Evolutionary conservation across 2,888 invertebrate species (phyloP).

Genomic region (Euplexia lucipara): DNA sequence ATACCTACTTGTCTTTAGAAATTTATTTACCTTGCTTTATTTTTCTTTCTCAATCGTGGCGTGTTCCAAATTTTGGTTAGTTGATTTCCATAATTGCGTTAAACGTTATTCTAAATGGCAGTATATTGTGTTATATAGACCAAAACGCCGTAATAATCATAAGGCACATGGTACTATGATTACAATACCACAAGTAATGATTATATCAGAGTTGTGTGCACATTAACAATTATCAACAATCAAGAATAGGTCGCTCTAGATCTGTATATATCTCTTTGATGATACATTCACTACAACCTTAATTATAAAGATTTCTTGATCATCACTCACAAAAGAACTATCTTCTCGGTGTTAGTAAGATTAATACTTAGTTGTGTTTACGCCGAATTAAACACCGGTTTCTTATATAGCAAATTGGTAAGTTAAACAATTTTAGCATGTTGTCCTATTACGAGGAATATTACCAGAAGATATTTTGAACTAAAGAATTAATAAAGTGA

Average conservation of each 20-base stretch:
- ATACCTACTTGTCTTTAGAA: constrained; percentile 6
- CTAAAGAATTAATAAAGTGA: too few relatives aligned
- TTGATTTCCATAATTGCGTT: constrained; percentile 21
- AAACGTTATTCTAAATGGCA: not conserved
- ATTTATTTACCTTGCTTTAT: constrained; percentile 8
- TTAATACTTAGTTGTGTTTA: too few relatives aligned
- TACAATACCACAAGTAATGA: constrained; percentile 20
- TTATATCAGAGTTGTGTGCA: constrained; percentile 13
- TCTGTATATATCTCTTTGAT: too few relatives aligned
- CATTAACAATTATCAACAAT: constrained; percentile 15
- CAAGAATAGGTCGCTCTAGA: not conserved
- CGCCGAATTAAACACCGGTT: too few relatives aligned
- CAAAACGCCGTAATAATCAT: constrained; percentile 25
- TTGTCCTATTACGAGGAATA: too few relatives aligned
- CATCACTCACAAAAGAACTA: too few relatives aligned
- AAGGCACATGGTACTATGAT: not conserved
- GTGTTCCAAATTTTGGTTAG: constrained; percentile 8
- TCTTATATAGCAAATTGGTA: too few relatives aligned
- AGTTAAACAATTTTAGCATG: too few relatives aligned
- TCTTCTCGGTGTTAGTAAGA: too few relatives aligned
- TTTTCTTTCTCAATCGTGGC: constrained; percentile 1
- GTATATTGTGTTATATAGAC: constrained; percentile 7
- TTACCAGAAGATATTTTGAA: too few relatives aligned
- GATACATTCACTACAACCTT: not conserved
- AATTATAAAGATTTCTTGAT: not conserved